Evolutionary conservation across 2,888 invertebrate species (phyloP).

Genomic region (Druceiella hillmani): DNA sequence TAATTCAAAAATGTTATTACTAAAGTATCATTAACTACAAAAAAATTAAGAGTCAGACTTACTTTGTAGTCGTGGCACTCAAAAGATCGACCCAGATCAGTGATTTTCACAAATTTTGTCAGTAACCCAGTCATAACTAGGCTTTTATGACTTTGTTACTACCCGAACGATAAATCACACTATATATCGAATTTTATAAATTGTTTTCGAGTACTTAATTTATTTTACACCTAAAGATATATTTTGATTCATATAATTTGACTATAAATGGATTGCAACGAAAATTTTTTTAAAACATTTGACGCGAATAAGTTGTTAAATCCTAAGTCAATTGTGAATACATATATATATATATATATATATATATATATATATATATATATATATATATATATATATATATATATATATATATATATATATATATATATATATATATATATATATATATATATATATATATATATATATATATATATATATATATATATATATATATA

Average conservation of each 20-base stretch:
- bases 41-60: too few species aligned
- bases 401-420: conserved; percentile 1
- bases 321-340: neutral
- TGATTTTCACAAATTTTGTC: too few species aligned
- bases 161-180: too few species aligned
- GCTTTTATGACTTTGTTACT: too few species aligned
- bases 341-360: conserved; percentile 5
- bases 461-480: conserved; percentile 1
- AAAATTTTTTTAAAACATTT: neutral
- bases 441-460: conserved; percentile 1
- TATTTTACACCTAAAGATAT: conserved; percentile 5
- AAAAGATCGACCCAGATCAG: too few species aligned
- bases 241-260: neutral
- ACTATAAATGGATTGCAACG: neutral
- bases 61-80: too few species aligned
- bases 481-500: conserved; percentile 1
- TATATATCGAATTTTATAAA: too few species aligned
- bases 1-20: too few species aligned
- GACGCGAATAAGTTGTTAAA: neutral
- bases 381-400: conserved; percentile 6
- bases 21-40: too few species aligned
- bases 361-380: conserved; percentile 9
- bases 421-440: conserved; percentile 1
- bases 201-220: too few species aligned
- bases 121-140: too few species aligned